Percentiles rank a stretch among this genome's conserved stretches.
Conservation (phyloP, 2,113 vertebrate species). For the Leptosomus discolor region DNA sequence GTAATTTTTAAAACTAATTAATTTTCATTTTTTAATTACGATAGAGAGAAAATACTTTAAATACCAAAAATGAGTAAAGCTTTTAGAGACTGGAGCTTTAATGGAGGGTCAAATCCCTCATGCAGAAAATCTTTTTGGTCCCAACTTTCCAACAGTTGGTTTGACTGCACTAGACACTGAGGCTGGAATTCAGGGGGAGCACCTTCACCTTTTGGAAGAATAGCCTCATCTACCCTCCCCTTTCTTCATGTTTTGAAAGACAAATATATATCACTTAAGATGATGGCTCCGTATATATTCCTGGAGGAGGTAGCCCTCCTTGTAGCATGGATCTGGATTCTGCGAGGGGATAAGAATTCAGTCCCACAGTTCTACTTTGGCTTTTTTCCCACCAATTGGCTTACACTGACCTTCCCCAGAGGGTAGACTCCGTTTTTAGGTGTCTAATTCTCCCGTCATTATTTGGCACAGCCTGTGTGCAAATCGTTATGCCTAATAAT, state of each 20-base stretch:
- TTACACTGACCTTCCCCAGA: conserved; percentile 17
- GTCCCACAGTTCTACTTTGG: not conserved
- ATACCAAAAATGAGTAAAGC: not conserved
- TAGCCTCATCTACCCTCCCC: not conserved
- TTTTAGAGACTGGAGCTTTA: not conserved
- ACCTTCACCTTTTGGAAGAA: not conserved
- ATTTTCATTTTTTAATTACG: not conserved
- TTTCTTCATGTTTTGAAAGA: not conserved
- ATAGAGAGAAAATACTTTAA: not conserved
- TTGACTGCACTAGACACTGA: not conserved
- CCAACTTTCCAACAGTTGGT: not conserved
- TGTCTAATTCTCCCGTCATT: conserved; percentile 23
- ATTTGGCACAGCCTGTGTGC: conserved; percentile 35
- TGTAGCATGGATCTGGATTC: not conserved
- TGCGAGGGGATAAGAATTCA: not conserved
- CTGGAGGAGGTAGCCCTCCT: not conserved
- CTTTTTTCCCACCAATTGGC: not conserved
- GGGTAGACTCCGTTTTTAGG: conserved; percentile 46
- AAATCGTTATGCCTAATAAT: conserved; percentile 39
- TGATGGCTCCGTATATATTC: not conserved
- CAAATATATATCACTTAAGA: not conserved
- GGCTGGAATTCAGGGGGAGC: not conserved
- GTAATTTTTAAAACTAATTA: not conserved
- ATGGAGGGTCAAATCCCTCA: not conserved
- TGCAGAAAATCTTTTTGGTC: not conserved